Base-by-base conservation (phyloP, 2,888 invertebrate species). In the Oligia fasciuncula region DNA sequence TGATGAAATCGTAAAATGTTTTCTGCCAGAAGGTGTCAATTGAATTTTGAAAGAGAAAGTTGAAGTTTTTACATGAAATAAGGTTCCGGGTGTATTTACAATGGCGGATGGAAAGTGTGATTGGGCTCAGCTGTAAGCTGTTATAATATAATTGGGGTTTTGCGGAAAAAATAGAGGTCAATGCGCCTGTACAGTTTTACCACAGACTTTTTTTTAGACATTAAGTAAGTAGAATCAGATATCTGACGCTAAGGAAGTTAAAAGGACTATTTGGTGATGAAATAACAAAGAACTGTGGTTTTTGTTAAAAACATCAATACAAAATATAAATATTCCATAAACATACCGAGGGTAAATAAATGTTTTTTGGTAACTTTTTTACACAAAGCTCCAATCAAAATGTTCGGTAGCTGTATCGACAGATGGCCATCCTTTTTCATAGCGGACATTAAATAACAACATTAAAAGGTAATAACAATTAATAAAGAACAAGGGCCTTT, bases 311-410 rank as follows among this genome's bases (percentile, higher is more conserved):
- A 29, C 17, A 65, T 35, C 14, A 67, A 54, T 46, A 35, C 1
- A 54, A 43, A 67, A 35, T 11, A 67, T n/a, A 60, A 40, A 46
- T 4, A 1, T 35, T 0, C 35, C 3, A 17, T 19, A 54, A 40
- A 40, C 17, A 40, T 23, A 14, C 40, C 11, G 19, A 66, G 13
- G 54, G 29, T 35, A 60, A 67, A 35, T 60, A 0, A 40, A 40
- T 40, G 40, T 40, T n/a, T 14, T 70, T 43, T 57, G 29, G 1
- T 49, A 68, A 46, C 17, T 68, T 83, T 85, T 60, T 76, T 60
- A 84, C 17, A 68, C n/a, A 84, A 87, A 85, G 46, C 49, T 46
- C 40, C 74, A 85, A 85, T 79, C 68, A 81, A 78, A 85, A 80
- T 43, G 11, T 63, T 73, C 5, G 11, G 40, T 86, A 68, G 19